Conservation (phyloP, 2,888 invertebrate species). For the Sphaerophoria taeniata region DNA sequence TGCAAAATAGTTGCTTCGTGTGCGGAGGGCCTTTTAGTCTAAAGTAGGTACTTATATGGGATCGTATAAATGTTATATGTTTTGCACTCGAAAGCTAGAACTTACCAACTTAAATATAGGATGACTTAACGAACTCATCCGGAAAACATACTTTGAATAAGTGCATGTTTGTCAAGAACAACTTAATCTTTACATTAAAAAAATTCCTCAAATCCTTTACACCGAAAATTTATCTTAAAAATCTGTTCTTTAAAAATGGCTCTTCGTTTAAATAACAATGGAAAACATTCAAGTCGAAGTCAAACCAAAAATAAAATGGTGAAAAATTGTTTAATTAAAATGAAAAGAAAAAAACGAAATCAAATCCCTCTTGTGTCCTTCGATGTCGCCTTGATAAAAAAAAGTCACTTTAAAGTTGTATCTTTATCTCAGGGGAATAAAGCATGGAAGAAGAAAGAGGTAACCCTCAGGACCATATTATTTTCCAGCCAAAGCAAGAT, state of each 20-base stretch:
- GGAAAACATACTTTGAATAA: too few species aligned
- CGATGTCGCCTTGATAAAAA: conserved; percentile 7
- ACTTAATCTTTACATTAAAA: too few species aligned
- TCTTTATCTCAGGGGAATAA: conserved; percentile 63
- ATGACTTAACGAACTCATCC: too few species aligned
- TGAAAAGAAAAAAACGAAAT: conserved; percentile 29
- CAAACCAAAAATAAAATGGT: conserved; percentile 47
- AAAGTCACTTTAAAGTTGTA: conserved; percentile 58
- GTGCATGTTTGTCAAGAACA: too few species aligned
- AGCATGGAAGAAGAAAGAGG: conserved; percentile 66
- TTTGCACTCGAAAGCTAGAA: too few species aligned
- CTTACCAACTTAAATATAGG: too few species aligned
- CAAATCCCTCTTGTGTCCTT: conserved; percentile 52
- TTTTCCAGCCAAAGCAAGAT: conserved; percentile 67
- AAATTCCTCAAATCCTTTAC: conserved; percentile 20
- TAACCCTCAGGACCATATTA: conserved; percentile 71
- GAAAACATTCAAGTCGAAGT: conserved; percentile 45
- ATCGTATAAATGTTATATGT: too few species aligned
- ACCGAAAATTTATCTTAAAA: conserved; percentile 28
- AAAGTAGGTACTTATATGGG: too few species aligned
- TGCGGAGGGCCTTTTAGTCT: too few species aligned
- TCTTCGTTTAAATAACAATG: conserved; percentile 44
- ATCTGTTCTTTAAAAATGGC: conserved; percentile 37
- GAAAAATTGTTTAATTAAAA: conserved; percentile 68
- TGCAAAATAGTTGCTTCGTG: too few species aligned